Percentiles rank a stretch among this genome's conserved stretches.
Conservation (phyloP, 2,888 invertebrate genomes). For the Psylliodes chrysocephalus region DNA sequence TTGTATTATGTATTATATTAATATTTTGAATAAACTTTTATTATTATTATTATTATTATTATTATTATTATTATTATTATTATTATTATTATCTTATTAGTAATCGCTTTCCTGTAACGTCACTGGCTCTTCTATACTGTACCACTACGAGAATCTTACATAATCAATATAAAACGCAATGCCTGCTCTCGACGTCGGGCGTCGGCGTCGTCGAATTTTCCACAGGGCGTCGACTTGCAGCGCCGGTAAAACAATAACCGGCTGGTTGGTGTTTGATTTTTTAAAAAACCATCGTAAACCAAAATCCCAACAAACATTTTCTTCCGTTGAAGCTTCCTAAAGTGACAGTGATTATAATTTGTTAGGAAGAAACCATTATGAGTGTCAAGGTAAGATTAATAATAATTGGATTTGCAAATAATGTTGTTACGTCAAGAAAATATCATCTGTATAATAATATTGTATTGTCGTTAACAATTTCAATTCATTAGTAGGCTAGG, state of each 20-base stretch:
- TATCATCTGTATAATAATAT: background rate
- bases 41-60: too few species aligned
- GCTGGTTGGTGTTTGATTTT: conserved; percentile 5
- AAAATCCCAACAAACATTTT: background rate
- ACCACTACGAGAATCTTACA: background rate
- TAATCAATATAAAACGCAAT: conserved; percentile 11
- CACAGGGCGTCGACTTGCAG: conserved; percentile 51
- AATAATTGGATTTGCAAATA: conserved; percentile 36
- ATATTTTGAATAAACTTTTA: too few species aligned
- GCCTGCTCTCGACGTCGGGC: conserved; percentile 25
- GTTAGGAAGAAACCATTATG: conserved; percentile 37
- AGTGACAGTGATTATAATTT: too few species aligned
- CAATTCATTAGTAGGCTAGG: background rate
- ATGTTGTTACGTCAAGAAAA: conserved; percentile 14
- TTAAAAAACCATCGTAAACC: too few species aligned
- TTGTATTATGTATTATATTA: too few species aligned
- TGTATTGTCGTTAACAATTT: background rate
- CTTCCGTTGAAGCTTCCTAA: too few species aligned
- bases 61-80: too few species aligned
- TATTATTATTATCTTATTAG: too few species aligned
- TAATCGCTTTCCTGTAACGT: too few species aligned
- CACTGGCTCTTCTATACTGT: background rate
- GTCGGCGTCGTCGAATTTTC: conserved; percentile 44
- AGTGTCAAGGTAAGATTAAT: conserved; percentile 48
- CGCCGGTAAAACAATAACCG: conserved; percentile 30